Conservation (phyloP, 2,113 vertebrate genomes). For the Steatornis caripensis region DNA sequence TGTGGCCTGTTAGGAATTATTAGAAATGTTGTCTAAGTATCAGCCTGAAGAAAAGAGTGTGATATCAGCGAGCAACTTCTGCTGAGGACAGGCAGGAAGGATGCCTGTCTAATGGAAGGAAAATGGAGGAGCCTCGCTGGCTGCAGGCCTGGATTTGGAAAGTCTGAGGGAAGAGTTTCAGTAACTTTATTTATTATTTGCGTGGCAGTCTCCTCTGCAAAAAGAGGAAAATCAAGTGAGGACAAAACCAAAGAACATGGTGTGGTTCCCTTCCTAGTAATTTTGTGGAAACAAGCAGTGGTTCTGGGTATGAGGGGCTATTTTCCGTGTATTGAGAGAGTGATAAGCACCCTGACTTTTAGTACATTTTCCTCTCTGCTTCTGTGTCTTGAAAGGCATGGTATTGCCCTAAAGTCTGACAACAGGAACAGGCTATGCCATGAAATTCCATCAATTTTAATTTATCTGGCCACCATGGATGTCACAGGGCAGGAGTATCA, state of each 20-base stretch:
- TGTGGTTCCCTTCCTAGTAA: not conserved
- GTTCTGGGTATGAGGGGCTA: not conserved
- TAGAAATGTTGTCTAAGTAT: not conserved
- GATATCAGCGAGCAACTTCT: not conserved
- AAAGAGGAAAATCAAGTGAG: not conserved
- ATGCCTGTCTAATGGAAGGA: not conserved
- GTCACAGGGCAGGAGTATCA: conserved; percentile 24
- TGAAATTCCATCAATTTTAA: conserved; percentile 12
- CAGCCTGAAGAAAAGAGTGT: not conserved
- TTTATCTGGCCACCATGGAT: not conserved
- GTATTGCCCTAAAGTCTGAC: not conserved
- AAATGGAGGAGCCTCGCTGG: not conserved
- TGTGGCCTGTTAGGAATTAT: not conserved
- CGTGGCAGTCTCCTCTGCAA: not conserved
- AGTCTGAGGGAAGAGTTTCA: not conserved
- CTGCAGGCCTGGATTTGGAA: not conserved
- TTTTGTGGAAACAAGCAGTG: not conserved
- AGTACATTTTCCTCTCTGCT: not conserved
- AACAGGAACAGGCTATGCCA: not conserved
- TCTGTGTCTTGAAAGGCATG: not conserved
- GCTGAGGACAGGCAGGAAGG: not conserved
- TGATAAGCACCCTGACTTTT: not conserved
- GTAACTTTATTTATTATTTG: not conserved
- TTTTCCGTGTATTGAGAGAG: not conserved
- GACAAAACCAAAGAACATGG: not conserved